Percentiles rank a stretch among this genome's conserved stretches.
Evolutionary conservation across 1,140 invertebrate species (phyloP).

Genomic region (Oreohelix idahoensis): DNA sequence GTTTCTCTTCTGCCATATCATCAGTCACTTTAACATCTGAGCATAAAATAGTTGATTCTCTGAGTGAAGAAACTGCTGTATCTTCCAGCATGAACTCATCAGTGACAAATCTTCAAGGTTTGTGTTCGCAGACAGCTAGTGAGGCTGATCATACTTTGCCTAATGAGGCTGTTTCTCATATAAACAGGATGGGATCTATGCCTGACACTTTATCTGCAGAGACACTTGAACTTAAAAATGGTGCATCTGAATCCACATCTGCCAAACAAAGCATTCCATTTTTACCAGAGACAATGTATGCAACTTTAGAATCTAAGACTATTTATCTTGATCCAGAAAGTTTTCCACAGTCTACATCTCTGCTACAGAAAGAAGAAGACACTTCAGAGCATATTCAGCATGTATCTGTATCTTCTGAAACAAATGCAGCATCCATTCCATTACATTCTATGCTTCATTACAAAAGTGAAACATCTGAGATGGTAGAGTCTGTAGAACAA

Average conservation of each 20-base stretch:
- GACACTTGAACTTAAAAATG: neutral
- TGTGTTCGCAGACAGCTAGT: neutral
- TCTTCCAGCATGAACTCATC: neutral
- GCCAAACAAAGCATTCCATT: neutral
- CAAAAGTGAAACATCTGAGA: neutral
- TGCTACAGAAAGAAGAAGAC: neutral
- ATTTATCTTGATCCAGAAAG: neutral
- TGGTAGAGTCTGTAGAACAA: neutral
- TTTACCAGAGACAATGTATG: neutral
- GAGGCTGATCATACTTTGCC: neutral
- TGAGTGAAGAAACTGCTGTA: neutral
- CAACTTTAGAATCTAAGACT: slow-evolving; percentile 11
- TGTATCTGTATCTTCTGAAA: neutral
- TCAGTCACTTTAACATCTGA: neutral
- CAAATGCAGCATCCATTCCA: slow-evolving; percentile 7
- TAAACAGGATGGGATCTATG: neutral
- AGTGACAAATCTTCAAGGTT: neutral
- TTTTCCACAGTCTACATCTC: neutral
- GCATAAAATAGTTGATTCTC: neutral
- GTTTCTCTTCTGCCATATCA: slow-evolving; percentile 7
- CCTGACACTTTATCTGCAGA: neutral
- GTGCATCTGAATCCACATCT: neutral
- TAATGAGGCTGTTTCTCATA: neutral
- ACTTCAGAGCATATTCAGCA: neutral
- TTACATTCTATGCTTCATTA: neutral